A percentile compares a stretch with the other conserved stretches of the same genome.
These are phyloP conservation scores for Invenusta paracnida DNA, from an alignment of 2,888 invertebrate genomes.

Conservation along the genomic window DNA sequence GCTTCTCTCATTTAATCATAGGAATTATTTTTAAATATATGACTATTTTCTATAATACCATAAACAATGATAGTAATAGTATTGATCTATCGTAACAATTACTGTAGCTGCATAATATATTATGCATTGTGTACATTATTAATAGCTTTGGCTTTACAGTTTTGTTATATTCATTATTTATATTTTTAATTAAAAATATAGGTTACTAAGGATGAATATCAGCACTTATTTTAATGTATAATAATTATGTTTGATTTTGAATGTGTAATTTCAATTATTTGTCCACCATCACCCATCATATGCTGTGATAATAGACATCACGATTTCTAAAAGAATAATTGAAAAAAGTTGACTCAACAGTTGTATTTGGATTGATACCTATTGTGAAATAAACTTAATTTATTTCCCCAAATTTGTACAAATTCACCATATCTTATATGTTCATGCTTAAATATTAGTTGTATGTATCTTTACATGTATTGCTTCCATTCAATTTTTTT, in stretches of 20 bases:
- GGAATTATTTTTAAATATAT: no score
- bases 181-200: no score
- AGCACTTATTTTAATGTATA: no score
- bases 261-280: background rate
- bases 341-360: background rate
- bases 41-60: no score
- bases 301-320: background rate
- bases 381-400: background rate
- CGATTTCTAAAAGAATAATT: background rate
- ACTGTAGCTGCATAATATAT: no score
- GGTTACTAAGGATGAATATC: no score
- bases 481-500: constrained; percentile 3
- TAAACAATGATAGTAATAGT: no score
- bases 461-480: background rate
- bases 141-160: no score
- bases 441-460: background rate
- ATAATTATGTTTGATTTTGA: background rate
- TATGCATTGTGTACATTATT: no score
- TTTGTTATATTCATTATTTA: no score
- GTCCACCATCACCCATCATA: background rate
- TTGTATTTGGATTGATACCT: background rate
- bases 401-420: background rate
- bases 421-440: background rate
- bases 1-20: no score
- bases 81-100: no score